phyloP scores from a whole-genome alignment of 1,140 invertebrate species.

The Euborellia annulipes region DNA sequence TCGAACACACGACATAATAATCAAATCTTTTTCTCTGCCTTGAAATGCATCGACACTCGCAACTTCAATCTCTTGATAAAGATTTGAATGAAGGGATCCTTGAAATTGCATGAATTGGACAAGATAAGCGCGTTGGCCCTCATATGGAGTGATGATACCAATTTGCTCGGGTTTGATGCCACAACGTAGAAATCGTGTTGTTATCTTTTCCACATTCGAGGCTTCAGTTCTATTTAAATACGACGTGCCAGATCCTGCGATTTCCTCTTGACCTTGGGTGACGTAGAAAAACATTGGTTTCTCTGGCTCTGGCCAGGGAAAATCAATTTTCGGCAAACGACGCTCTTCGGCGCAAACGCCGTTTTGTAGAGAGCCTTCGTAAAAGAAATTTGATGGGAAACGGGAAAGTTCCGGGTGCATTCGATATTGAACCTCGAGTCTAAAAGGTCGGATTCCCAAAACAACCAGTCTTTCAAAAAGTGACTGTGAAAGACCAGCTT shows the following conservation, averaged over 20 bases:
- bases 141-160: conserved; percentile 98
- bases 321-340: conserved; percentile 79
- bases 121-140: conserved; percentile 94
- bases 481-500: conserved; percentile 92
- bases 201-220: conserved; percentile 94
- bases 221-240: conserved; percentile 98
- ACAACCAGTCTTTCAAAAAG: conserved; percentile 95
- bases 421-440: conserved; percentile 95
- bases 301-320: conserved; percentile 92
- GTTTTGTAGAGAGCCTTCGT: conserved; percentile 96
- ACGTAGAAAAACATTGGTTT: conserved; percentile 99
- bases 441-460: conserved; percentile 84
- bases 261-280: conserved; percentile 96
- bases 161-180: conserved; percentile 97
- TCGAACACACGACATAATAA: conserved; percentile 93
- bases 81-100: conserved; percentile 86
- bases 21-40: conserved; percentile 95
- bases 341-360: conserved; percentile 94
- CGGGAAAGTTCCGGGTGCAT: conserved; percentile 96
- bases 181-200: conserved; percentile 80
- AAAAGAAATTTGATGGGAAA: conserved; percentile 99
- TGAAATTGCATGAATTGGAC: conserved; percentile 99
- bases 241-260: conserved; percentile 94
- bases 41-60: conserved; percentile 99
- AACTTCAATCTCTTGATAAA: conserved; percentile 98